phyloP scores from a whole-genome alignment of 2,797 vertebrate genomes.

The Lycodopsis pacificus region DNA sequence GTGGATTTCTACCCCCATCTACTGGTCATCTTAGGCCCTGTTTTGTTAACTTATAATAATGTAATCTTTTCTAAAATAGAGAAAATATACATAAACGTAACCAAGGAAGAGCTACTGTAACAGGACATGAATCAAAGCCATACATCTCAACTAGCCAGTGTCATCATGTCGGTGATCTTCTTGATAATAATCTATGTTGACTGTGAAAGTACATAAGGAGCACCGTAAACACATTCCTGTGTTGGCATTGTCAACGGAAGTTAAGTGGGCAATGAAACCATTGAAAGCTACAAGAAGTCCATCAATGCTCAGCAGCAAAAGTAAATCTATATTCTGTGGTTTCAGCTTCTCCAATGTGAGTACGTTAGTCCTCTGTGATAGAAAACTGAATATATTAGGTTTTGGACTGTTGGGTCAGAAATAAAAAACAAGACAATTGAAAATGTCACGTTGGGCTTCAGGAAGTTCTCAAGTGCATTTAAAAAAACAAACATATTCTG shows the following conservation, averaged over 20 bases:
- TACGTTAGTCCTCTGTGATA: neutral
- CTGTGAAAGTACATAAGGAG: too few relatives aligned
- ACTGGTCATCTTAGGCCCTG: constrained; percentile 53
- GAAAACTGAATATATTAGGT: neutral
- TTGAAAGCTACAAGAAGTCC: too few relatives aligned
- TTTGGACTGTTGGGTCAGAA: neutral
- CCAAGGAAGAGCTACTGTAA: neutral
- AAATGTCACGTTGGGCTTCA: neutral
- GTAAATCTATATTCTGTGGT: too few relatives aligned
- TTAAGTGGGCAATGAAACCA: neutral
- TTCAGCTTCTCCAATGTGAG: neutral
- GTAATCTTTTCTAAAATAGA: neutral
- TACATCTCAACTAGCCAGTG: neutral
- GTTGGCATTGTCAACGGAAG: neutral
- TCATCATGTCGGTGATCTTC: neutral
- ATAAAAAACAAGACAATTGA: neutral
- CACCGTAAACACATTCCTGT: too few relatives aligned
- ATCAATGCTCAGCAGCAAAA: too few relatives aligned
- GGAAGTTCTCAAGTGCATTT: neutral
- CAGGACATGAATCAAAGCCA: neutral
- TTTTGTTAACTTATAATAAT: neutral
- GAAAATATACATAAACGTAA: neutral
- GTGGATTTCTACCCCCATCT: constrained; percentile 79
- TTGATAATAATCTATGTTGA: neutral
- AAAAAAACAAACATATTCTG: neutral